These are phyloP conservation scores for Oscheius myriophilus DNA, from an alignment of 2,888 invertebrate genomes.

Conservation along the genomic window DNA sequence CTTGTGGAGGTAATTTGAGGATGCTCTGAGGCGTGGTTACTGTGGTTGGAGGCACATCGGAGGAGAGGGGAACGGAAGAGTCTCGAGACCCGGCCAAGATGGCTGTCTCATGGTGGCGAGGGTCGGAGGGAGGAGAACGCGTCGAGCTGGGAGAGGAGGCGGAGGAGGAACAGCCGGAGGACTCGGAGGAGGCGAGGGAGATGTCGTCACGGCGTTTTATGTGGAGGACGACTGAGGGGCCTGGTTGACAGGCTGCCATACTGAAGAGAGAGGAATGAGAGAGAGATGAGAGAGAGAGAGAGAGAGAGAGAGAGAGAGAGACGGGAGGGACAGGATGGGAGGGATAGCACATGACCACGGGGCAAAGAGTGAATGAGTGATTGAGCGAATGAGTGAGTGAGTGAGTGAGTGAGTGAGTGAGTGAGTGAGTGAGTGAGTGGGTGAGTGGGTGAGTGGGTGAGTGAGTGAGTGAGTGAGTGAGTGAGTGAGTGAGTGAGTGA, in stretches of 20 bases:
- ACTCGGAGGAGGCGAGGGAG: constrained; percentile 54
- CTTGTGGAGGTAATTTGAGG: background rate
- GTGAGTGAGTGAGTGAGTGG: too few relatives aligned
- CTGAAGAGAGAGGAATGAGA: constrained; percentile 6
- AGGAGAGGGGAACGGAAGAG: background rate
- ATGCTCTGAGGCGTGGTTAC: background rate
- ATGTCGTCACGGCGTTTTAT: constrained; percentile 36
- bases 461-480: too few relatives aligned
- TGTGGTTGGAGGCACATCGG: background rate
- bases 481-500: too few relatives aligned
- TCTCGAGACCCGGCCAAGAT: constrained; percentile 23
- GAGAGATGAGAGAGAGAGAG: constrained; percentile 9
- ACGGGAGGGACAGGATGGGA: too few relatives aligned
- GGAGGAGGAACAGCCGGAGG: constrained; percentile 42
- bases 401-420: too few relatives aligned
- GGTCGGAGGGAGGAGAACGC: constrained; percentile 28
- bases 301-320: constrained; percentile 20
- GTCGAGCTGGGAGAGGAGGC: constrained; percentile 33
- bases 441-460: too few relatives aligned
- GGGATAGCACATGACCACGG: too few relatives aligned
- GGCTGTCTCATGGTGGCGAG: constrained; percentile 20
- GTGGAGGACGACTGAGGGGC: constrained; percentile 44
- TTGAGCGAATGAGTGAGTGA: too few relatives aligned
- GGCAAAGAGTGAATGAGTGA: too few relatives aligned
- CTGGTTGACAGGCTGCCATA: constrained; percentile 31